Conservation (phyloP, 2,888 invertebrate species). For the Euplagia quadripunctaria region DNA sequence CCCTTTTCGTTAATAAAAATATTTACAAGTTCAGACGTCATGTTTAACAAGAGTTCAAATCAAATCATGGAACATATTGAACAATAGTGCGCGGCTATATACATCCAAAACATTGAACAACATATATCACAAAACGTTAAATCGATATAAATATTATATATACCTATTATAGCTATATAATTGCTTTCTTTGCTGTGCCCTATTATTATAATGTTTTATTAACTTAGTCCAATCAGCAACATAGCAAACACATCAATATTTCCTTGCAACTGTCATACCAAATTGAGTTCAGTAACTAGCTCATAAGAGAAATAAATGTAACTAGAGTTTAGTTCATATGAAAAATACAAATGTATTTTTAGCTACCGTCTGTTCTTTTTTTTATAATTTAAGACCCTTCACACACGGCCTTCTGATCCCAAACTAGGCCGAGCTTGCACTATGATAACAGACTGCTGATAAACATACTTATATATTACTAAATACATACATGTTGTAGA, state of each 20-base stretch:
- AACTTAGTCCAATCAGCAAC: not conserved
- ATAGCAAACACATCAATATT: not conserved
- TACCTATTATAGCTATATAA: not conserved
- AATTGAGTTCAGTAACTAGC: too few relatives aligned
- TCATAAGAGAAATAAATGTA: too few relatives aligned
- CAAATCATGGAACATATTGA: too few relatives aligned
- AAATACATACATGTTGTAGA: too few relatives aligned
- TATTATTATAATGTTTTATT: too few relatives aligned
- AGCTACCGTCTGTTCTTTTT: not conserved
- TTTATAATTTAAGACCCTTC: not conserved
- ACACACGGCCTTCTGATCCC: too few relatives aligned
- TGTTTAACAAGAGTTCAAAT: not conserved
- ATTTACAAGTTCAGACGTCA: not conserved
- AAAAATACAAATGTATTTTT: not conserved
- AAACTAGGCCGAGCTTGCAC: too few relatives aligned
- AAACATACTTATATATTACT: too few relatives aligned
- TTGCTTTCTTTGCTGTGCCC: not conserved
- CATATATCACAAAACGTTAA: not conserved
- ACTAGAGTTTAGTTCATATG: not conserved
- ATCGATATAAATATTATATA: not conserved
- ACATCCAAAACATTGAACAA: too few relatives aligned
- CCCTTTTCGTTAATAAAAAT: not conserved
- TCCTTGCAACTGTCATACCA: not conserved
- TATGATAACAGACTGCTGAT: too few relatives aligned
- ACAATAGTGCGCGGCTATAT: too few relatives aligned